Evolutionary conservation across 2,113 vertebrate genomes (phyloP), one percentile per base, ranked within the genome.

Genomic region (Dicrurus megarhynchus): DNA sequence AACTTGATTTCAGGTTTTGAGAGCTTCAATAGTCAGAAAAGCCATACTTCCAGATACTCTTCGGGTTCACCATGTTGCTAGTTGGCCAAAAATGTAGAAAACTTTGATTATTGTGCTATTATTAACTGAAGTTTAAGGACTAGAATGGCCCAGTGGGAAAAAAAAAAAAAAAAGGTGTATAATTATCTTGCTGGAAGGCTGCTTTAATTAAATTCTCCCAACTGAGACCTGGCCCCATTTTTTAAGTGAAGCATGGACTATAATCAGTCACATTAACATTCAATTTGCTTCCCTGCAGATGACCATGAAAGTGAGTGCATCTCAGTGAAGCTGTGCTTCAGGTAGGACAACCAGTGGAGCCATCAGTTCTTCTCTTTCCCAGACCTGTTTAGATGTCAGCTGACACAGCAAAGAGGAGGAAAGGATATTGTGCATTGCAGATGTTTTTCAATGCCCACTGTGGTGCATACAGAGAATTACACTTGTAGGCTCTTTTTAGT

Each of bases 151-250:
- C 50, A 41, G 26, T 84, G 52, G 78, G 11, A 39, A 37, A 70
- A 47, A 79, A 39, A 39, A 37, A 70, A 47, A 79, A 64, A 79
- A 70, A 82, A 28, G 11, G 33, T 83, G 30, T 89, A 81, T 90
- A 87, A 94, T 96, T 97, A 92, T 94, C 92, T 97, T 92, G 55
- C 71, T 89, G 70, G 61, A 97, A 95, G 65, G 96, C 73, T 95
- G 77, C 53, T 93, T 92, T 95, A 97, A 97, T 97, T 97, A 97
- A 96, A 96, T 91, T 97, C 84, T 96, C 86, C 92, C 95, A 97
- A 70, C 37, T 93, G 92, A 87, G 93, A 89, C 88, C 42, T 93
- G 93, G 94, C 71, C 90, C 87, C 73, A 53, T 95, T 96, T 96
- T 94, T 97, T 75, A 85, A 89, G 73, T 84, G 93, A 97, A 95